A percentile compares a stretch with the other conserved stretches of the same genome.
phyloP scores from a whole-genome alignment of 2,797 vertebrate genomes.

The Florisuga fusca region DNA sequence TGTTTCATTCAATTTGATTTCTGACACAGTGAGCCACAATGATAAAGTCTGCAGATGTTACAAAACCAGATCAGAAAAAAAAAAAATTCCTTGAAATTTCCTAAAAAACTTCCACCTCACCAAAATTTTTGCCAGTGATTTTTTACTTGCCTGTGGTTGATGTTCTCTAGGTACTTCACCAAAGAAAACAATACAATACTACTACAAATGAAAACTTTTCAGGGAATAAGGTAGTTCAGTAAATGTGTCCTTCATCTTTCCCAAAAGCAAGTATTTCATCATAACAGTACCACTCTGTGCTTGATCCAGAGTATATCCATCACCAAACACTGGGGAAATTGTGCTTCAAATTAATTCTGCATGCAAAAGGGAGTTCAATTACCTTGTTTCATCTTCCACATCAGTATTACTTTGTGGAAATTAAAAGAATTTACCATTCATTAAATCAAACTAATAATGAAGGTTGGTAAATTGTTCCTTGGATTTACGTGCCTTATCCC shows the following conservation, averaged over 20 bases:
- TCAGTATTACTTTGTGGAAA: not conserved
- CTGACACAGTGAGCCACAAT: not conserved
- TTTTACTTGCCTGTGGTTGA: not conserved
- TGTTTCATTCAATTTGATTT: not conserved
- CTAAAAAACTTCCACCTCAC: not conserved
- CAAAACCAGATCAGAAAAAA: not conserved
- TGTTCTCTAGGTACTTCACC: not conserved
- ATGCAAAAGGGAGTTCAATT: not conserved
- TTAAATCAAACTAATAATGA: not conserved
- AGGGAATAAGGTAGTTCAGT: not conserved
- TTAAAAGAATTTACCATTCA: not conserved
- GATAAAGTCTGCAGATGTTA: not conserved
- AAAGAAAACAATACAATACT: not conserved
- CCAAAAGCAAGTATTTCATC: not conserved
- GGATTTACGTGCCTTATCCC: not conserved
- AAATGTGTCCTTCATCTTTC: fast-evolving
- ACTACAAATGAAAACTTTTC: not conserved
- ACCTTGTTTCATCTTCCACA: not conserved
- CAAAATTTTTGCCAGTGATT: not conserved
- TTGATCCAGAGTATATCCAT: not conserved
- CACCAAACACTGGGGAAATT: not conserved
- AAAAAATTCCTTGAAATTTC: too few relatives aligned
- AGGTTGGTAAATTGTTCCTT: not conserved
- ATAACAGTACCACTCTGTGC: not conserved
- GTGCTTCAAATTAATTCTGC: not conserved